Percentiles rank a stretch among this genome's conserved stretches.
These are phyloP conservation scores for Stegostoma tigrinum DNA, from an alignment of 2,113 vertebrate genomes.

Conservation along the genomic window DNA sequence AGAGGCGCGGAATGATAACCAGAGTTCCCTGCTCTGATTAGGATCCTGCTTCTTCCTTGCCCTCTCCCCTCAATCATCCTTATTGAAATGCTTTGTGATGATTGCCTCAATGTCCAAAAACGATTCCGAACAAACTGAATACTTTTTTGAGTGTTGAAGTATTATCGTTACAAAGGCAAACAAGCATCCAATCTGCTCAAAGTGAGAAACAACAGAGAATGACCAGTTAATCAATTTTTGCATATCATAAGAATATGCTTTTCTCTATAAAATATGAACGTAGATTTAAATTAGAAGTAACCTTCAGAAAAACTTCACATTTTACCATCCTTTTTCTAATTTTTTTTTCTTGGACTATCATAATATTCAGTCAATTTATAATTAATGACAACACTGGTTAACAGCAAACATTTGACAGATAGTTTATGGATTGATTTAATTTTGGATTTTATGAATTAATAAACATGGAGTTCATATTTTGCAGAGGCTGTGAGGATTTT, in stretches of 20 bases:
- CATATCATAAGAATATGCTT: not conserved
- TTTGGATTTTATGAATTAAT: not conserved
- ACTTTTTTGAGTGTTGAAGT: not conserved
- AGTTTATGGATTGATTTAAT: conserved; percentile 10
- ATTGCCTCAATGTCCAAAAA: not conserved
- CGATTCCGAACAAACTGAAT: not conserved
- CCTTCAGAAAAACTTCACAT: not conserved
- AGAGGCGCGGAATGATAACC: no score
- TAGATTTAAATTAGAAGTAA: not conserved
- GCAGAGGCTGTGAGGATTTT: not conserved
- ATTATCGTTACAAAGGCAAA: not conserved
- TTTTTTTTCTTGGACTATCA: not conserved
- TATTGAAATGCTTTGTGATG: not conserved
- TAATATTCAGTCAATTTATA: not conserved
- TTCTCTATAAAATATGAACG: not conserved
- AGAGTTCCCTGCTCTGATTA: not conserved
- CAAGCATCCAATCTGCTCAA: not conserved
- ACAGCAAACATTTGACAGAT: not conserved
- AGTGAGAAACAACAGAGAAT: not conserved
- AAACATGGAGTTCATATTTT: not conserved
- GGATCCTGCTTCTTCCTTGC: not conserved
- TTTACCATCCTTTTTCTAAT: not conserved
- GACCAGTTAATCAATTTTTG: not conserved
- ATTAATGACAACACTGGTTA: not conserved
- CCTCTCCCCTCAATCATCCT: not conserved